Evolutionary conservation across 2,888 invertebrate species (phyloP).

Genomic region (Nomada ferruginata): DNA sequence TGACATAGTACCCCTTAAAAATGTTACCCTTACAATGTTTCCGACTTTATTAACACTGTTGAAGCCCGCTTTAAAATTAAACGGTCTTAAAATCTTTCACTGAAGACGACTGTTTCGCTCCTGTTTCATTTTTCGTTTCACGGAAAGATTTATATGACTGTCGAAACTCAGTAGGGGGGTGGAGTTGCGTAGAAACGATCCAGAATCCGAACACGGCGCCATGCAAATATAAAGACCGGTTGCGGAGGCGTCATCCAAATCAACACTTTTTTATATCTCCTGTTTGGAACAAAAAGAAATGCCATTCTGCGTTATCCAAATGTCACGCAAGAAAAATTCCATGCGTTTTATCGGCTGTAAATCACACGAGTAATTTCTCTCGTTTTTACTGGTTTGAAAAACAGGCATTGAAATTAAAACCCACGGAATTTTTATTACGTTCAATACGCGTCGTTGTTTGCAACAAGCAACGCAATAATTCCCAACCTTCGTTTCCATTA

Average conservation of each 20-base stretch:
- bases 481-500: conserved; percentile 25
- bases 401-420: not conserved
- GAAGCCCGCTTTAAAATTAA: not conserved
- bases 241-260: conserved; percentile 49
- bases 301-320: not conserved
- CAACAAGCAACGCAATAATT: conserved; percentile 51
- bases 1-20: too few species aligned
- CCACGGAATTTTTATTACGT: not conserved
- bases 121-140: not conserved
- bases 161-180: not conserved
- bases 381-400: not conserved
- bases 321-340: not conserved
- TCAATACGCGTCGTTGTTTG: not conserved
- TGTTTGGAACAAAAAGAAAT: not conserved
- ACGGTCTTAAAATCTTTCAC: not conserved
- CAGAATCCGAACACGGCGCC: conserved; percentile 40
- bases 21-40: too few species aligned
- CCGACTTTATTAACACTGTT: too few species aligned
- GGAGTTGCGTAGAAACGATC: conserved; percentile 24
- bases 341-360: not conserved
- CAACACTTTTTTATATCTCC: conserved; percentile 21
- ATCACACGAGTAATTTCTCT: not conserved
- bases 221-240: conserved; percentile 51
- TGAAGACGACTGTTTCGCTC: not conserved
- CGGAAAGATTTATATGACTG: not conserved